A percentile compares a stretch with the other conserved stretches of the same genome.
These are phyloP conservation scores for Ophonus ardosiacus DNA, from an alignment of 2,888 invertebrate species.

Conservation along the genomic window DNA sequence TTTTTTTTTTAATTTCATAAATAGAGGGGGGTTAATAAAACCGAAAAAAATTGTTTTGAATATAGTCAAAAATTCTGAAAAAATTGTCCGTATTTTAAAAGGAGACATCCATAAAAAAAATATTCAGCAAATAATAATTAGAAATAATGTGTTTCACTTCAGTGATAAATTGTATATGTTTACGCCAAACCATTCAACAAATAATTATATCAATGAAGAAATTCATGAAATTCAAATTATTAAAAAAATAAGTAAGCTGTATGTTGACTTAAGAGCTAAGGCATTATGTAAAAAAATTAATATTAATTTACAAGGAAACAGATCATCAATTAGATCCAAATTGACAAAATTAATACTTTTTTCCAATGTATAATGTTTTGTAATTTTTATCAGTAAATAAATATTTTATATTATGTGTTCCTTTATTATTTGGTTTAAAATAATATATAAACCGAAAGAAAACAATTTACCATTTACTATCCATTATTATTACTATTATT, in stretches of 20 bases:
- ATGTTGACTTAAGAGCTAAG: neutral
- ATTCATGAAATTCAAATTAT: neutral
- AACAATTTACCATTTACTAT: no score
- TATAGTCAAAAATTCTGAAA: neutral
- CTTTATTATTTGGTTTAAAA: no score
- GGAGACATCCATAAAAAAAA: neutral
- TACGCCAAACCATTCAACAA: neutral
- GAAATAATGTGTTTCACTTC: neutral
- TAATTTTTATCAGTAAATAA: no score
- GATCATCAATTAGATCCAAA: no score
- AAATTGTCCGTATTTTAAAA: neutral
- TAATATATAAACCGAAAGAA: no score
- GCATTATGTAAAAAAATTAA: no score
- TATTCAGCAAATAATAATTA: neutral
- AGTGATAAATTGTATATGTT: neutral
- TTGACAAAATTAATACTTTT: no score
- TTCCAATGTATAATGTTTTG: no score
- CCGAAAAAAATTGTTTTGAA: neutral
- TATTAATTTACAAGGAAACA: no score
- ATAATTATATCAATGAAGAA: neutral
- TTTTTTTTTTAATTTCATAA: neutral
- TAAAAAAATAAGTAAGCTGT: slow-evolving; percentile 2
- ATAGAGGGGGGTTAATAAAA: neutral
- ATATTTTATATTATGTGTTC: no score
- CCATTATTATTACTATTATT: no score